Base-by-base conservation (phyloP, 2,797 vertebrate species). In the Helostoma temminkii region DNA sequence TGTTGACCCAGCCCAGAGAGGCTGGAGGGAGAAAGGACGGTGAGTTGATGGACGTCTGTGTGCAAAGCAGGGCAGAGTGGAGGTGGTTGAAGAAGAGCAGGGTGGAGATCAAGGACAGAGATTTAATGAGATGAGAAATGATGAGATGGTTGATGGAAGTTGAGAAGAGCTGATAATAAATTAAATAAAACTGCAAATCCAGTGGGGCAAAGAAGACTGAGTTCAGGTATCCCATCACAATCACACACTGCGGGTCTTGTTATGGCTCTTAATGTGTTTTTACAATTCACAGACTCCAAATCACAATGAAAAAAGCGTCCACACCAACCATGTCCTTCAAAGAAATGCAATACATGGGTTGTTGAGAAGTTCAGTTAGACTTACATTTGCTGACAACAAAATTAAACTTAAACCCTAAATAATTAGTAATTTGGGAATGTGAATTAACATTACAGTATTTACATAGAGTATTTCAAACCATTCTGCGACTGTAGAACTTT, bases 71-170 rank as follows among this genome's bases (percentile, higher is more conserved):
- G 54, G 67, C 58, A 65, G 60, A 55, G 30, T 57, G 47, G 60
- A 66, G 69, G 77, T 58, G 52, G 65, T 56, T 48, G 65, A 36
- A 55, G 50, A 14, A 28, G 57, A 53, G 26, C 39, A 42, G 16
- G 50, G 30, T 65, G 64, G 66, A 84, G 65, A 80, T 47, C 79
- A 86, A 82, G 79, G 83, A 85, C 75, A 34, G 22, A 41, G 53
- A 64, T 69, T 54, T 68, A 70, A 50, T 48, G 52, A 71, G 43
- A 52, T 39, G 21, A 56, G 28, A 49, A 50, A 67, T 59, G 47
- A 47, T 26, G 54, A 68, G 36, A 62, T 43, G 86, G 86, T 86
- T 82, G 52, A 71, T 84, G 88, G 86, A 93, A 91, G 84, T 91
- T 81, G 61, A 60, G 71, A 74, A n/a, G 66, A 68, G 66, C 30